Conservation (phyloP, 1,140 invertebrate genomes). For the Whitmania pigra region DNA sequence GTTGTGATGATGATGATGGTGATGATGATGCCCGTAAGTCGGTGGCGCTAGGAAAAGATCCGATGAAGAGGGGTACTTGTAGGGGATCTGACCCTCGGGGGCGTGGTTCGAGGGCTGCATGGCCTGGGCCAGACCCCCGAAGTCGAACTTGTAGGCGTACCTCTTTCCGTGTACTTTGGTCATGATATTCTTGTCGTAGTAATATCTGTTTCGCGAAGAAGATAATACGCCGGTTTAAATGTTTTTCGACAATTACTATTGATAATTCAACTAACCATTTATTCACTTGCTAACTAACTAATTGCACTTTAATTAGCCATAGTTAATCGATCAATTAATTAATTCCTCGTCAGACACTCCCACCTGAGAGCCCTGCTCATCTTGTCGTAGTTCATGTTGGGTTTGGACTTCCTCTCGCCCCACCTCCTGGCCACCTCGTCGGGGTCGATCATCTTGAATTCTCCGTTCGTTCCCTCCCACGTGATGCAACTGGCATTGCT, state of each 20-base stretch:
- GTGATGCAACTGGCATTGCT: constrained; percentile 74
- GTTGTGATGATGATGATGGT: constrained; percentile 17
- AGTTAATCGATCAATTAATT: neutral
- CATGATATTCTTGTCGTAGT: constrained; percentile 54
- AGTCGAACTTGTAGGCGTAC: constrained; percentile 96
- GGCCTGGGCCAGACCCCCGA: constrained; percentile 48
- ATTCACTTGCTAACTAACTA: neutral
- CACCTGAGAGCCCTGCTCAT: constrained; percentile 77
- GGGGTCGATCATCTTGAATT: constrained; percentile 92
- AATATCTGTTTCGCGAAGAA: constrained; percentile 34
- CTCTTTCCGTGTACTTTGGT: constrained; percentile 58
- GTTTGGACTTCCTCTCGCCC: constrained; percentile 95
- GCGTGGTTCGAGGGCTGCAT: constrained; percentile 17
- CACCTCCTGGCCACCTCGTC: constrained; percentile 91
- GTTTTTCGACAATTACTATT: neutral
- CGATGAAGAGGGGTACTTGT: constrained; percentile 22
- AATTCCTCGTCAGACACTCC: constrained; percentile 39
- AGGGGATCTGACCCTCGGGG: constrained; percentile 18
- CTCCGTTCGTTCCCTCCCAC: constrained; percentile 88
- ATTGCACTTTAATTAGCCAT: neutral
- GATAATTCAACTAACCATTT: neutral
- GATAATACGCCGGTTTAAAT: too few species aligned
- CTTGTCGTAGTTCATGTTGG: constrained; percentile 99
- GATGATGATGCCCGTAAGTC: constrained; percentile 11
- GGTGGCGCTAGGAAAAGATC: constrained; percentile 16